Percentiles rank a stretch among this genome's conserved stretches.
These are phyloP conservation scores for Iselma pallidipennis DNA, from an alignment of 2,888 invertebrate species.

Conservation along the genomic window DNA sequence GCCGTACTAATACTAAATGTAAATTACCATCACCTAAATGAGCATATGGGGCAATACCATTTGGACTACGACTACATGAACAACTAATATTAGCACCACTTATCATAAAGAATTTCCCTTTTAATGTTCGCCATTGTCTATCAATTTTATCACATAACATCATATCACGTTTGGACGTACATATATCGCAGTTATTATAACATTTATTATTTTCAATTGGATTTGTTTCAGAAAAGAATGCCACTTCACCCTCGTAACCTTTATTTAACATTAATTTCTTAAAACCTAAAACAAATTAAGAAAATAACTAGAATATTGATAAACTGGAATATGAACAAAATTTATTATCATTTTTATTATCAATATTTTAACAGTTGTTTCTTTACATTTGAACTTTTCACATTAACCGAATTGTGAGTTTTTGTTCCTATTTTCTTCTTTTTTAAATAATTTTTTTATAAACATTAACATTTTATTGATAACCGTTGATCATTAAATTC, in stretches of 20 bases:
- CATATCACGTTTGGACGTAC: slow-evolving; percentile 37
- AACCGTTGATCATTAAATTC: no score
- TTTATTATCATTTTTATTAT: no score
- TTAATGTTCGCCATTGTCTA: slow-evolving; percentile 62
- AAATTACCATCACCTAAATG: slow-evolving; percentile 81
- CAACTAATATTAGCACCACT: slow-evolving; percentile 79
- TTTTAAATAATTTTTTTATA: no score
- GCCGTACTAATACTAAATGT: slow-evolving; percentile 74
- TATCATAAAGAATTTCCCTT: slow-evolving; percentile 76
- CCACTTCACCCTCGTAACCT: slow-evolving; percentile 68
- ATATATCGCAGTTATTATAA: slow-evolving; percentile 58
- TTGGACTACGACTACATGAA: slow-evolving; percentile 72
- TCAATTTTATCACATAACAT: slow-evolving; percentile 33
- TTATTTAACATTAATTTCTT: slow-evolving; percentile 66
- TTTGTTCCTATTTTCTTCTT: no score
- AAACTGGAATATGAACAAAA: no score
- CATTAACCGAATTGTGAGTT: no score
- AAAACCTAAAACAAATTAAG: slow-evolving; percentile 55
- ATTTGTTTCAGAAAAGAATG: slow-evolving; percentile 57
- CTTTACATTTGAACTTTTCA: no score
- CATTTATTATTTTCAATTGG: slow-evolving; percentile 56
- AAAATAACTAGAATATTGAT: neutral
- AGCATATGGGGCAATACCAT: slow-evolving; percentile 76
- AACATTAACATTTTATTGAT: no score
- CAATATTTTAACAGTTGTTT: no score